Evolutionary conservation across 2,888 invertebrate species (phyloP).

Genomic region (Desoria tigrina): DNA sequence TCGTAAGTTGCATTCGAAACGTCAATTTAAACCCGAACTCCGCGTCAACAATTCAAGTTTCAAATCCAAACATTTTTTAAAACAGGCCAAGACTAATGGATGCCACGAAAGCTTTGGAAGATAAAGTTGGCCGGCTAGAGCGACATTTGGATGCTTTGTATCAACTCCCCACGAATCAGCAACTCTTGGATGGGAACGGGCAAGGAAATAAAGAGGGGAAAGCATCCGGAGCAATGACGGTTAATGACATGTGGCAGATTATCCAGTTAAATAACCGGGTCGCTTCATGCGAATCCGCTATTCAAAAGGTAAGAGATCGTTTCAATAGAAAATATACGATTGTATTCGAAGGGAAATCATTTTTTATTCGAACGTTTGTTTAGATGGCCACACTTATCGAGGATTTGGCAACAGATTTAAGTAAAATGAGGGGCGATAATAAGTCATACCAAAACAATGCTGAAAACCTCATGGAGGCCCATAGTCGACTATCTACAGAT

Average conservation of each 20-base stretch:
- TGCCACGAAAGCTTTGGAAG: conserved; percentile 19
- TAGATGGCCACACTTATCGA: conserved; percentile 64
- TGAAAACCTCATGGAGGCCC: conserved; percentile 7
- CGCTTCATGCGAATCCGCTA: conserved; percentile 66
- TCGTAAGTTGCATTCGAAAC: too few species aligned
- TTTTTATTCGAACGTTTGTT: too few species aligned
- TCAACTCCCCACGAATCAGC: conserved; percentile 54
- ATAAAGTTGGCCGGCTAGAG: conserved; percentile 56
- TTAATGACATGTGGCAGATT: conserved; percentile 68
- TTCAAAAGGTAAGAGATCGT: conserved; percentile 58
- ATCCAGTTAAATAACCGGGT: conserved; percentile 66
- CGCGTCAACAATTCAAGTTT: too few species aligned
- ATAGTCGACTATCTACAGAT: not conserved
- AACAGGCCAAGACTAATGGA: not conserved
- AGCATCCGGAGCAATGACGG: conserved; percentile 17
- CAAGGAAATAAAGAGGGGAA: not conserved
- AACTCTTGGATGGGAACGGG: conserved; percentile 3
- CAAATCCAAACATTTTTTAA: too few species aligned
- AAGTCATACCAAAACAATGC: conserved; percentile 26
- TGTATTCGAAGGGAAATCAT: too few species aligned
- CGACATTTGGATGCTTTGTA: conserved; percentile 58
- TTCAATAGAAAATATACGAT: not conserved
- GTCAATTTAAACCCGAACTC: too few species aligned
- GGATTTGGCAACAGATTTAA: conserved; percentile 61
- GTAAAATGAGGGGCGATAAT: conserved; percentile 55